phyloP scores from a whole-genome alignment of 2,797 vertebrate species.

The Phoeniculus purpureus region DNA sequence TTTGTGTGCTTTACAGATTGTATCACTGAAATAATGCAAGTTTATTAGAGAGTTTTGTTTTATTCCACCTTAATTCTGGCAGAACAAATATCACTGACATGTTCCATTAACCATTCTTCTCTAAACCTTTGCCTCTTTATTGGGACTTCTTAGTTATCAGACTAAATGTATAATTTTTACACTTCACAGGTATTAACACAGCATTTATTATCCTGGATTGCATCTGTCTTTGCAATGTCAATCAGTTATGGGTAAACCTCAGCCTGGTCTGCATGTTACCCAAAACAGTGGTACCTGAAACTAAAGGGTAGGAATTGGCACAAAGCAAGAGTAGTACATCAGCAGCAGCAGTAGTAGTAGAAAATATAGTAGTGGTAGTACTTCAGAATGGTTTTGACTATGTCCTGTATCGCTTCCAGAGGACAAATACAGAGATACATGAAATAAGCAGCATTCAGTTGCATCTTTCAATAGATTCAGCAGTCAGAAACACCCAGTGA shows the following conservation, averaged over 20 bases:
- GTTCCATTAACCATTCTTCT: background rate
- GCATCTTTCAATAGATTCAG: background rate
- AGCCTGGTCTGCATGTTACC: background rate
- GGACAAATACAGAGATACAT: background rate
- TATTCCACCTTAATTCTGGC: background rate
- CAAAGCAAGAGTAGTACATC: background rate
- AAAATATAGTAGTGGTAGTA: background rate
- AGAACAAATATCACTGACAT: background rate
- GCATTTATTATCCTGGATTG: background rate
- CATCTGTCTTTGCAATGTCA: background rate
- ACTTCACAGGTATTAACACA: background rate
- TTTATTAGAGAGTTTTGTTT: background rate
- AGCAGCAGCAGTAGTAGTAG: background rate
- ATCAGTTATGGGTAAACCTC: background rate
- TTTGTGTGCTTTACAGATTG: background rate
- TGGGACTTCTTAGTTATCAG: background rate
- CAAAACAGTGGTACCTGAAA: background rate
- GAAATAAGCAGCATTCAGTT: background rate
- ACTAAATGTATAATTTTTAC: background rate
- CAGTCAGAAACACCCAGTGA: background rate
- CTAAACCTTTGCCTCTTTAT: background rate
- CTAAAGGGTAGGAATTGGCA: background rate
- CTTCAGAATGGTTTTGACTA: background rate
- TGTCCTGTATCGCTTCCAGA: background rate
- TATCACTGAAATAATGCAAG: background rate